Evolutionary conservation across 2,113 vertebrate species (phyloP).

Genomic region (Colinus virginianus): DNA sequence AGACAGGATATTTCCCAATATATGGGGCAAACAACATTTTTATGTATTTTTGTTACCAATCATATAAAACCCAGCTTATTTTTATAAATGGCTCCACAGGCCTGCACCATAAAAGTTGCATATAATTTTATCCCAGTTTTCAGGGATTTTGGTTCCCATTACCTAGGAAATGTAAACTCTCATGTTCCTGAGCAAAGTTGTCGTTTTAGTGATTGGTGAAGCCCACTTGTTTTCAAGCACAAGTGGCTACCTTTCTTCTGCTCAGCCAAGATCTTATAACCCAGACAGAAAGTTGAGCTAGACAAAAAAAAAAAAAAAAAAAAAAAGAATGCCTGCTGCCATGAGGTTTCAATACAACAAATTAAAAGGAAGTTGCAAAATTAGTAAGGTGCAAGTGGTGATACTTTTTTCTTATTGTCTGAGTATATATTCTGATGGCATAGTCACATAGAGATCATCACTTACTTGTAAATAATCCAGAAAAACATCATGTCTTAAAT

Average conservation of each 20-base stretch:
- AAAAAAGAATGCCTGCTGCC: background rate
- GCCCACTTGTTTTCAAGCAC: slow-evolving; percentile 18
- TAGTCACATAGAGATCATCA: background rate
- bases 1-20: slow-evolving; percentile 65
- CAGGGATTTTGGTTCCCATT: slow-evolving; percentile 60
- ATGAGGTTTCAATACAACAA: background rate
- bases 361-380: slow-evolving; percentile 45
- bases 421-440: background rate
- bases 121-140: slow-evolving; percentile 60
- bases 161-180: slow-evolving; percentile 65
- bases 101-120: slow-evolving; percentile 40
- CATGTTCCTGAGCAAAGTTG: slow-evolving; percentile 18
- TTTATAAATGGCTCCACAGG: slow-evolving; percentile 59
- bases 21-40: slow-evolving; percentile 61
- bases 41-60: slow-evolving; percentile 64
- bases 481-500: background rate
- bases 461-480: background rate
- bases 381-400: background rate
- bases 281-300: background rate
- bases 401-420: background rate
- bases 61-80: slow-evolving; percentile 62
- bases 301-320: background rate
- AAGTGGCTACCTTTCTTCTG: slow-evolving; percentile 5
- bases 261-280: background rate
- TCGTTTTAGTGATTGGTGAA: slow-evolving; percentile 24